Conservation (phyloP, 2,888 invertebrate species). For the Priocnemis perturbator region DNA sequence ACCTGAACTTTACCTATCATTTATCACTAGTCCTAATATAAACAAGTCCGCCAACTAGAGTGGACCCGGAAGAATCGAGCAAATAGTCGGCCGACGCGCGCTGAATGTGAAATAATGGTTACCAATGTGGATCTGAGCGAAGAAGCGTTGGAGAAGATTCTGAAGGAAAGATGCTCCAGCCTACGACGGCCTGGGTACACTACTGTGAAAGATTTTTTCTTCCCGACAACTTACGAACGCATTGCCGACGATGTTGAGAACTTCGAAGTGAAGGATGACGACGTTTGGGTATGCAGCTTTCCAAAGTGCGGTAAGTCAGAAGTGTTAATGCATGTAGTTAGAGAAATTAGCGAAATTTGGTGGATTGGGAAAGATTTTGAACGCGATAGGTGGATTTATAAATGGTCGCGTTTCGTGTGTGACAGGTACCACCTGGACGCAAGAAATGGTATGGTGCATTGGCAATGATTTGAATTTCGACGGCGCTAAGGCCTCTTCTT, state of each 20-base stretch:
- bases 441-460: conserved; percentile 94
- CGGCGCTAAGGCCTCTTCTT: conserved; percentile 78
- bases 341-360: too few relatives aligned
- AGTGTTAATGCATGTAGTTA: too few relatives aligned
- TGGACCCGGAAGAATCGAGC: too few relatives aligned
- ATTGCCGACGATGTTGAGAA: conserved; percentile 74
- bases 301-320: conserved; percentile 77
- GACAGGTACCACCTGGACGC: conserved; percentile 88
- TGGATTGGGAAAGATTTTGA: too few relatives aligned
- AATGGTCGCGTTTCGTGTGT: too few relatives aligned
- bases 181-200: conserved; percentile 69
- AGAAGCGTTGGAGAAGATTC: conserved; percentile 51
- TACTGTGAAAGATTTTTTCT: conserved; percentile 67
- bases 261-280: conserved; percentile 76
- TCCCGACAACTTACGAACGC: conserved; percentile 73
- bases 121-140: conserved; percentile 2
- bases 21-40: too few relatives aligned
- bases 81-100: too few relatives aligned
- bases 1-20: too few relatives aligned
- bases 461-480: conserved; percentile 87
- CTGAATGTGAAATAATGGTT: conserved; percentile 21
- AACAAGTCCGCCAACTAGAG: too few relatives aligned
- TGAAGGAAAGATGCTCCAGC: conserved; percentile 61
- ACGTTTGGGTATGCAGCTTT: conserved; percentile 78
- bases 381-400: too few relatives aligned